Conservation (phyloP, 2,797 vertebrate species). For the Delichon dasypus region DNA sequence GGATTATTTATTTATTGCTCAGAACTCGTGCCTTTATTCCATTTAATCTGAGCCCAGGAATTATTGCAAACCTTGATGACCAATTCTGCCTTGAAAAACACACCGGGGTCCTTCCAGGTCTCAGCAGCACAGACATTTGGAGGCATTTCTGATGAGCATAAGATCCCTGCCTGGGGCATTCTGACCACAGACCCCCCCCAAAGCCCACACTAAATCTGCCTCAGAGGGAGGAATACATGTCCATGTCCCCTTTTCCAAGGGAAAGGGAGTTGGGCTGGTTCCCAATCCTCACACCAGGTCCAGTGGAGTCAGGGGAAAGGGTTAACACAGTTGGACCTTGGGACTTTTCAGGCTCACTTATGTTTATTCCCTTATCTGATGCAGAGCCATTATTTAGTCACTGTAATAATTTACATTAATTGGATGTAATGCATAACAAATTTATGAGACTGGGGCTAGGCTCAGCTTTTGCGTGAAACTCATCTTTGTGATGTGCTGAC, state of each 20-base stretch:
- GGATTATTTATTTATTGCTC: conserved; percentile 71
- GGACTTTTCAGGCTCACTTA: neutral
- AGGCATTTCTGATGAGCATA: neutral
- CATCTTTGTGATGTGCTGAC: conserved; percentile 49
- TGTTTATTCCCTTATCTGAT: neutral
- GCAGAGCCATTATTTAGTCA: conserved; percentile 44
- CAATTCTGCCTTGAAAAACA: conserved; percentile 34
- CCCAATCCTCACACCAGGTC: neutral
- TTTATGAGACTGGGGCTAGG: conserved; percentile 52
- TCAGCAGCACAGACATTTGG: neutral
- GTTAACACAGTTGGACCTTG: neutral
- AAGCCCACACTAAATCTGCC: neutral
- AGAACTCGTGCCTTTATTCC: conserved; percentile 30
- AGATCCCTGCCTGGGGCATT: neutral
- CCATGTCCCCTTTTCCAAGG: neutral
- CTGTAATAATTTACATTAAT: conserved; percentile 66
- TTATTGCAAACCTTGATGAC: conserved; percentile 29
- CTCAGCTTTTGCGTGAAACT: conserved; percentile 33
- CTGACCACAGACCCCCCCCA: neutral
- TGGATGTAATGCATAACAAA: conserved; percentile 64
- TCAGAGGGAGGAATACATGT: rapidly evolving
- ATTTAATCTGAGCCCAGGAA: conserved; percentile 68
- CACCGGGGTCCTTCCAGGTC: neutral
- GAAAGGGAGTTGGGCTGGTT: neutral
- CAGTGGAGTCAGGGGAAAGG: neutral